Base-by-base conservation (phyloP, 2,113 vertebrate genomes). In the Eolophus roseicapilla region DNA sequence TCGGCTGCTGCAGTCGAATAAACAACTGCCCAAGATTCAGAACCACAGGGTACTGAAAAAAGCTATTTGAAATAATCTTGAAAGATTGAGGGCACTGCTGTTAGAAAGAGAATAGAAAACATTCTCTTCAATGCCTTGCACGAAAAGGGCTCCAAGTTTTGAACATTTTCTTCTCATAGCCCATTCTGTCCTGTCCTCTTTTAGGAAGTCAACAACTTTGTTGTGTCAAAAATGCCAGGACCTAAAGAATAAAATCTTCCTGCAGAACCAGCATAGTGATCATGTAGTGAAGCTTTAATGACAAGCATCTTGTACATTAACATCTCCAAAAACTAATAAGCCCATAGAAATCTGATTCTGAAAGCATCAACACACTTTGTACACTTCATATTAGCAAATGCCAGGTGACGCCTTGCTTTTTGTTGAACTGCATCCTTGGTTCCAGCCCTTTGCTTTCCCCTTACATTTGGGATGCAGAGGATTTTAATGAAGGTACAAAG, bases 31-130 rank as follows among this genome's bases (percentile, higher is more conserved):
- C 43, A 50, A 76, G 86, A 84, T 46, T 73, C 47, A 93, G 90
- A 90, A 94, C 73, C 80, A 93, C 24, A 50, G 57, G 33, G 62
- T n/a, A 88, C 79, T 75, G 80, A 60, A 76, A 68, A 75, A 81
- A 46, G 73, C 92, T 88, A 60, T 88, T 62, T 86, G 69, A 82
- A 96, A 90, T 80, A 77, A 95, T 87, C 44, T 82, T 73, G 47
- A 68, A 86, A 93, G 90, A 94, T 6, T 87, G 95, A 93, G 86
- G 82, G 62, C 64, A 83, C 43, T 88, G 75, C 82, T 95, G 95
- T 94, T 84, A 83, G 35, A 59, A 70, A 81, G 18, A 75, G 71
- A 90, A 78, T 10, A 83, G 64, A 67, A 90, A 94, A 76, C 69
- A 75, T 39, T 81, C 80, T 92, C 69, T 80, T 74, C 68, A 75